Evolutionary conservation across 2,797 vertebrate genomes (phyloP), one percentile per base, ranked within the genome.

Genomic region (Enteromius fasciolatus): DNA sequence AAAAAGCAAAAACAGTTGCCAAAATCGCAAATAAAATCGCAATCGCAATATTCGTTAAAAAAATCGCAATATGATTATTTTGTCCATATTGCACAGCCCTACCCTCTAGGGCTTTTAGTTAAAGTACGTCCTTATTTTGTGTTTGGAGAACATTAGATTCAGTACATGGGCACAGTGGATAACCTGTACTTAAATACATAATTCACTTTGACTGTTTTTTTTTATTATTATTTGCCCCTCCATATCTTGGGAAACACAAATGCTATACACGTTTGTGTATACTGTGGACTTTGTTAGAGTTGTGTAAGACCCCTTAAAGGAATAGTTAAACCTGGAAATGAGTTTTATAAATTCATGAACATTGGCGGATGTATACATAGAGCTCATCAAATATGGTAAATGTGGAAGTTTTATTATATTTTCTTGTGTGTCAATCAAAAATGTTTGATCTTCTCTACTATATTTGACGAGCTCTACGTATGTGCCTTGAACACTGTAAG

Each of bases 231-330:
- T 48, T 28, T 2, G 1, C 25, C 1, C 7, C 14, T 48, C 31
- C 23, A 18, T 76, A 23, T 44, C 23, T 61, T 46, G n/a, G 18
- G 36, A 61, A 61, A 76, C 39, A 61, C 44, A 17, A 76, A 76
- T 76, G 74, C 31, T 41, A 25, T 25, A 39, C 8, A 31, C 10
- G 3, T 57, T 57, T 39, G 50, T 76, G 74, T 76, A 8, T 20
- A 17, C 9, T 59, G 15, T 15, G 4, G 15, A 31, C 15, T 36
- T 18, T 20, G 66, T 68, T 25, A 15, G 61, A 59, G 12, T 28
- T 25, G 23, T 25, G 57, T 28, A 68, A 41, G 41, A 10, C 41
- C 41, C 41, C 41, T 44, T 44, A 44, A 44, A 25, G 14, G 0
- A 44, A 25, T 69, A 2, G 36, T 4, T 68, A 3, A 9, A n/a